Conservation (phyloP, 2,113 vertebrate genomes). For the Crocuta crocuta region DNA sequence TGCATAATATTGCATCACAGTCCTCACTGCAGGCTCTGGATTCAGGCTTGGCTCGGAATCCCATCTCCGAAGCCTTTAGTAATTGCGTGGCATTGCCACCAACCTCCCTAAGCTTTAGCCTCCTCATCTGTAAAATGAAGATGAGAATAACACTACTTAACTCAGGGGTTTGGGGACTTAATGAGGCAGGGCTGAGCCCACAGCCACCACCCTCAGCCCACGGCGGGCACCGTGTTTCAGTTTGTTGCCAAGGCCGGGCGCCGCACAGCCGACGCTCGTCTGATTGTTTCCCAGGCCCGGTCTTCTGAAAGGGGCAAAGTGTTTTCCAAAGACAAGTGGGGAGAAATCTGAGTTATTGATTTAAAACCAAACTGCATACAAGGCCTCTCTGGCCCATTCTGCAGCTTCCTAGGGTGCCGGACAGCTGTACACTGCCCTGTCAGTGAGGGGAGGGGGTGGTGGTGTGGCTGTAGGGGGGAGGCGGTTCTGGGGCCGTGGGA, state of each 20-base stretch:
- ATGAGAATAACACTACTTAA: not conserved
- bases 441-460: not conserved
- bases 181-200: too few species aligned
- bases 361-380: not conserved
- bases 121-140: not conserved
- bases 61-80: not conserved
- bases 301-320: not conserved
- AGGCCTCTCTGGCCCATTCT: not conserved
- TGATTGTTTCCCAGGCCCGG: not conserved
- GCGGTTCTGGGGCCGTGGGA: not conserved
- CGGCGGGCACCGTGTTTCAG: rapidly evolving
- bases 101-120: not conserved
- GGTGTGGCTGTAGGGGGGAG: not conserved
- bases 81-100: not conserved
- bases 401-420: not conserved
- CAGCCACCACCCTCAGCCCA: not conserved
- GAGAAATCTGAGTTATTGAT: not conserved
- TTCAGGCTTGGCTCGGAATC: not conserved
- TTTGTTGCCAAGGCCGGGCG: not conserved
- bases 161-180: not conserved
- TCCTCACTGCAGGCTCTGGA: not conserved
- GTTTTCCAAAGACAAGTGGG: not conserved
- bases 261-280: not conserved
- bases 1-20: too few species aligned
- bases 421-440: not conserved